Conservation (phyloP, 2,113 vertebrate genomes). For the Meleagris gallopavo region DNA sequence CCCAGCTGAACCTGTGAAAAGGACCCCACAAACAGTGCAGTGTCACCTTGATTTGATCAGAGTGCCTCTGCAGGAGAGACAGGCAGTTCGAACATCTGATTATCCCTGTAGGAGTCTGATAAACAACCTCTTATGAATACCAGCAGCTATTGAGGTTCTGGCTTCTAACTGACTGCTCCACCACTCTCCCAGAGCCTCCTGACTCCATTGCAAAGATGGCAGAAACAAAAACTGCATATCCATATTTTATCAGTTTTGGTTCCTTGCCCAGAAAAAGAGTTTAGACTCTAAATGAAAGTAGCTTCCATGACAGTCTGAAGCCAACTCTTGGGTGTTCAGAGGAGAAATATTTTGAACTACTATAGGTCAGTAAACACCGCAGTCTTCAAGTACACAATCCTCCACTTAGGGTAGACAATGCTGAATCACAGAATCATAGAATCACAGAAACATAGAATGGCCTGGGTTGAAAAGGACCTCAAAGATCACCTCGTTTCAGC, state of each 20-base stretch:
- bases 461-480: no score
- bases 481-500: no score
- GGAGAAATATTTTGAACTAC: not conserved
- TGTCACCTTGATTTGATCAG: not conserved
- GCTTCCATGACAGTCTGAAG: not conserved
- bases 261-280: not conserved
- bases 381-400: not conserved
- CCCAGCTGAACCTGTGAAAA: not conserved
- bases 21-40: not conserved
- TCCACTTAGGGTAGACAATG: not conserved
- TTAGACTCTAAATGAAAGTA: not conserved
- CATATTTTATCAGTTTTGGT: not conserved
- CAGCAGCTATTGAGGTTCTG: not conserved
- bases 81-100: not conserved
- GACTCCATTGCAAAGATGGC: not conserved
- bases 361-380: not conserved
- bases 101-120: not conserved
- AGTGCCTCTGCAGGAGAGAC: not conserved
- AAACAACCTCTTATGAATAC: not conserved
- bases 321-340: not conserved
- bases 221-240: not conserved
- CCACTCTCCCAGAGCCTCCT: not conserved
- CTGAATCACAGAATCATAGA: no score
- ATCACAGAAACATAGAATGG: no score
- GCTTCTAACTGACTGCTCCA: not conserved